Conservation (phyloP, 2,113 vertebrate genomes). For the Prolemur simus region DNA sequence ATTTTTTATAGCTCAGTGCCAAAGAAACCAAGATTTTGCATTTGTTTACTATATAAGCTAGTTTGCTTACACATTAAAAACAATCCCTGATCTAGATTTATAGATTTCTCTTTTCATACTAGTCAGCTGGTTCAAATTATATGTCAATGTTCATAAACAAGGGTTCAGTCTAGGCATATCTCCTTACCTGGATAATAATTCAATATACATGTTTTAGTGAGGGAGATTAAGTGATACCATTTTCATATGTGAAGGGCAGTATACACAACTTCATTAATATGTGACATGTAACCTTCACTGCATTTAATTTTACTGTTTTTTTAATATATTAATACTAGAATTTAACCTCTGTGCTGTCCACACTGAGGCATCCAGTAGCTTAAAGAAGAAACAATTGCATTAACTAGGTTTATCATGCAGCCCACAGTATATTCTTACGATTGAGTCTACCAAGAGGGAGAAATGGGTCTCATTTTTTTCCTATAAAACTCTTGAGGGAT, state of each 20-base stretch:
- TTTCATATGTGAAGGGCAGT: not conserved
- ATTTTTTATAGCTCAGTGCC: not conserved
- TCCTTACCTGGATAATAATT: not conserved
- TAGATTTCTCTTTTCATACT: not conserved
- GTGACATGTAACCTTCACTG: not conserved
- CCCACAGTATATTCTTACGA: not conserved
- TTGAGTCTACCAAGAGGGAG: not conserved
- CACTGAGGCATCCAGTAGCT: not conserved
- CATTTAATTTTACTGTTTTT: not conserved
- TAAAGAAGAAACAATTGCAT: not conserved
- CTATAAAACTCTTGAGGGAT: constrained; percentile 9
- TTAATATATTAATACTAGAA: not conserved
- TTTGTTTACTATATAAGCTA: not conserved
- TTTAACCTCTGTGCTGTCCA: not conserved
- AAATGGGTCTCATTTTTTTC: constrained; percentile 1
- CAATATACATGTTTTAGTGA: not conserved
- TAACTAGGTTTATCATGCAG: not conserved
- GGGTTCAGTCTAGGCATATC: not conserved
- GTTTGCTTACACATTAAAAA: not conserved
- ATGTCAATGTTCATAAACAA: not conserved
- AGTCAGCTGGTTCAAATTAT: not conserved
- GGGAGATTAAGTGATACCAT: not conserved
- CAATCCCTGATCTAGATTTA: not conserved
- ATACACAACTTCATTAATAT: constrained; percentile 11
- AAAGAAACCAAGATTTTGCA: not conserved